Evolutionary conservation across 1,140 invertebrate genomes (phyloP).

Genomic region (Ceratosolen fusciceps): DNA sequence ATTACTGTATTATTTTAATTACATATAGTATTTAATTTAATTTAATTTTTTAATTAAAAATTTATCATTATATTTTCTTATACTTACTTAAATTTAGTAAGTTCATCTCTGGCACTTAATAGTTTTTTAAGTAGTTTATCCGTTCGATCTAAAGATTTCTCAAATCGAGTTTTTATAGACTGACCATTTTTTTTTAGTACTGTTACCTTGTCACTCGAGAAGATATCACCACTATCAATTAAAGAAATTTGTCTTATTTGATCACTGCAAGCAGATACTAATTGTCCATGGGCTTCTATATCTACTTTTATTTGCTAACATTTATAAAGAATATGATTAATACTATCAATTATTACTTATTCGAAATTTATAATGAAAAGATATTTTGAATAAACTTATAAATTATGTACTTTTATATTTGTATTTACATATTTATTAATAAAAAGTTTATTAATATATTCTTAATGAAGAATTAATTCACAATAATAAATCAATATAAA

Average conservation of each 20-base stretch:
- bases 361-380: too few relatives aligned
- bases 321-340: slow-evolving; percentile 38
- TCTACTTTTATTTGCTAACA: slow-evolving; percentile 91
- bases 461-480: too few relatives aligned
- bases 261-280: slow-evolving; percentile 86
- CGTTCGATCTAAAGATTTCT: slow-evolving; percentile 83
- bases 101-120: slow-evolving; percentile 86
- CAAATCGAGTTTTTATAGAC: slow-evolving; percentile 86
- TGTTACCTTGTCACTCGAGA: slow-evolving; percentile 90
- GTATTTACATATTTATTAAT: too few relatives aligned
- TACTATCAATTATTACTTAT: too few relatives aligned
- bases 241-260: slow-evolving; percentile 92
- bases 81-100: slow-evolving; percentile 85
- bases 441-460: too few relatives aligned
- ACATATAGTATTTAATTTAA: not conserved
- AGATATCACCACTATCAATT: slow-evolving; percentile 85
- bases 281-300: slow-evolving; percentile 87
- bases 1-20: not conserved
- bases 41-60: too few relatives aligned
- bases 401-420: too few relatives aligned
- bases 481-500: too few relatives aligned
- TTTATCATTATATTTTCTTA: not conserved
- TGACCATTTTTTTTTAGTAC: slow-evolving; percentile 88
- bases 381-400: too few relatives aligned
- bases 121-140: slow-evolving; percentile 84